phyloP scores from a whole-genome alignment of 2,888 invertebrate genomes.

The Temnothorax unifasciatus region DNA sequence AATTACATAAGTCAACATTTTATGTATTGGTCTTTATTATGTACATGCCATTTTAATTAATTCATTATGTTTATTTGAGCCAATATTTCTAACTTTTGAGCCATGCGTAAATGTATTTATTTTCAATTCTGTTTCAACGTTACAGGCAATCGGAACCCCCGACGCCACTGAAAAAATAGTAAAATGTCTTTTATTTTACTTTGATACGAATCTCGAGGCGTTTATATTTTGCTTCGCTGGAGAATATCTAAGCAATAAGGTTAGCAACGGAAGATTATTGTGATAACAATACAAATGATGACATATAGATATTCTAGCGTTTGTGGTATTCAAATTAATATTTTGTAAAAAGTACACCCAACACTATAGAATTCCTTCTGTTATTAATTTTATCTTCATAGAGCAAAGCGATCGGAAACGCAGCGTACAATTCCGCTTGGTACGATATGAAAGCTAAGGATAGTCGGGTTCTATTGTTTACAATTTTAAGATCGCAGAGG shows the following conservation, averaged over 20 bases:
- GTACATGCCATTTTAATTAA: neutral
- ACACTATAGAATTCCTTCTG: neutral
- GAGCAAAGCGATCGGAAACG: conserved; percentile 48
- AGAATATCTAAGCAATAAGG: conserved; percentile 73
- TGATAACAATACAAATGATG: neutral
- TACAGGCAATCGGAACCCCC: conserved; percentile 59
- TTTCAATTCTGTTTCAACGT: neutral
- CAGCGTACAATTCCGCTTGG: conserved; percentile 58
- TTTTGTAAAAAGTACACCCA: neutral
- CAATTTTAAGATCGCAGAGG: conserved; percentile 58
- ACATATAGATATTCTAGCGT: neutral
- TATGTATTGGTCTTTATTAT: neutral
- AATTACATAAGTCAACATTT: neutral
- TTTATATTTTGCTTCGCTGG: conserved; percentile 73
- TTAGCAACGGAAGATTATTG: conserved; percentile 33
- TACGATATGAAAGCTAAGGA: conserved; percentile 55
- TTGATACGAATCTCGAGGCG: conserved; percentile 58
- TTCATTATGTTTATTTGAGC: neutral
- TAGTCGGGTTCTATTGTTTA: conserved; percentile 29
- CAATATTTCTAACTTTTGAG: neutral
- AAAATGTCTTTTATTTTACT: conserved; percentile 66
- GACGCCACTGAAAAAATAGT: conserved; percentile 52
- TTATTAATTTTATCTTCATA: neutral
- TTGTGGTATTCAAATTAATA: neutral
- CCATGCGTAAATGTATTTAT: neutral